These are phyloP conservation scores for Stictonetta naevosa DNA, from an alignment of 2,113 vertebrate species.

Conservation along the genomic window DNA sequence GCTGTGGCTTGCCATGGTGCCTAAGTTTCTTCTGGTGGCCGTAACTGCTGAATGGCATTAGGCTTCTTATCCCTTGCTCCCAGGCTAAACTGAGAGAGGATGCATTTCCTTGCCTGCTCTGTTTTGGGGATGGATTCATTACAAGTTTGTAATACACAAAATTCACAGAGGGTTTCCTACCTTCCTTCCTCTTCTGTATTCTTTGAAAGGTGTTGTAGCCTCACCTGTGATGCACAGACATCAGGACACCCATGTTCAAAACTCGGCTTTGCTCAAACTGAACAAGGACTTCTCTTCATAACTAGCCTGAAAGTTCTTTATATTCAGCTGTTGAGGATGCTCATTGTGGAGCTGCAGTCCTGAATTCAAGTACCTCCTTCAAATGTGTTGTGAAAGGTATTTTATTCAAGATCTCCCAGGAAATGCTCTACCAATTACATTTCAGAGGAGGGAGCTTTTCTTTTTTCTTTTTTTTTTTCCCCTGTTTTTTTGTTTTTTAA, in stretches of 20 bases:
- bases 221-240: not conserved
- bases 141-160: not conserved
- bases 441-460: not conserved
- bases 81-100: not conserved
- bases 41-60: accelerated
- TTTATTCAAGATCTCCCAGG: not conserved
- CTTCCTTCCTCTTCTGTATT: not conserved
- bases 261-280: not conserved
- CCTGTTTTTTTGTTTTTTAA: not conserved
- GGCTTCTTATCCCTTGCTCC: not conserved
- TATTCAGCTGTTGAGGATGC: not conserved
- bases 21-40: not conserved
- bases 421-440: not conserved
- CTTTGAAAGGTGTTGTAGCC: not conserved
- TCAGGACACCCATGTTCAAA: not conserved
- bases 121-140: not conserved
- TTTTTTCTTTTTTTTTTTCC: not conserved
- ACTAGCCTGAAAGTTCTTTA: not conserved
- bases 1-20: not conserved
- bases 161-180: not conserved
- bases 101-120: not conserved
- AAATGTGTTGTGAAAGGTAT: not conserved
- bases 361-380: not conserved
- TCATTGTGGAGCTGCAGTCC: not conserved
- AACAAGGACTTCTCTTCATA: not conserved